Percentiles rank a stretch among this genome's conserved stretches.
phyloP scores from a whole-genome alignment of 2,797 vertebrate genomes.

The Malacoctenus gilli region DNA sequence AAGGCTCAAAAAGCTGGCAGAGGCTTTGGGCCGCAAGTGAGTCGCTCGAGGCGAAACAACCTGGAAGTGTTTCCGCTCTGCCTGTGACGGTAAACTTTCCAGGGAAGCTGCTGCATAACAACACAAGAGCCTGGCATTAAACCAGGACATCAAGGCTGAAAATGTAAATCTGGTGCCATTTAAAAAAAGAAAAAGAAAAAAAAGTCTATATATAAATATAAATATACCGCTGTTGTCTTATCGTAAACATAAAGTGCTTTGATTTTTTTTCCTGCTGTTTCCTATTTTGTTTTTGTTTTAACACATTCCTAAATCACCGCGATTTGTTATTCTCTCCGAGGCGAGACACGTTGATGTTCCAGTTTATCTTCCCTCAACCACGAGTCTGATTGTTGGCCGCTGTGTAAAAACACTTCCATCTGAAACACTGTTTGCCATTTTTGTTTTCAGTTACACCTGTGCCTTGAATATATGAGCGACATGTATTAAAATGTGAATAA shows the following conservation, averaged over 20 bases:
- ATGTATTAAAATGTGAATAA: conserved; percentile 46
- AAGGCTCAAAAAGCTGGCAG: conserved; percentile 96
- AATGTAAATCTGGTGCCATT: conserved; percentile 22
- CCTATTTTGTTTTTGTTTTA: conserved; percentile 16
- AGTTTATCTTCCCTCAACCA: not conserved
- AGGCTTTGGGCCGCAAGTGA: conserved; percentile 92
- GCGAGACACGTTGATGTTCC: not conserved
- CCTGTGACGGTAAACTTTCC: conserved; percentile 9
- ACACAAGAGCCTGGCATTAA: conserved; percentile 8
- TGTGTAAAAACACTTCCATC: conserved; percentile 11
- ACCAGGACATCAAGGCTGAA: conserved; percentile 6
- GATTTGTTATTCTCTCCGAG: not conserved
- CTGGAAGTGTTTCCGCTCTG: conserved; percentile 1
- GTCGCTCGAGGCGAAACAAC: conserved; percentile 9
- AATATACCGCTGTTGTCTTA: conserved; percentile 26
- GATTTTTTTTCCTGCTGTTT: not conserved
- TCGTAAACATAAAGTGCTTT: conserved; percentile 13
- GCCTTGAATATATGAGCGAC: conserved; percentile 53
- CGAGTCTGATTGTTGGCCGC: not conserved
- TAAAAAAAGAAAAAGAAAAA: no score
- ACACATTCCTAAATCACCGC: conserved; percentile 54
- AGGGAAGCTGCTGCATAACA: conserved; percentile 5
- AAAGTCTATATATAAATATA: no score
- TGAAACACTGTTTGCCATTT: conserved; percentile 3
- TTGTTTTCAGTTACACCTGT: conserved; percentile 32